Base-by-base conservation (phyloP, 2,113 vertebrate species). In the Petrocephalus zakoni region DNA sequence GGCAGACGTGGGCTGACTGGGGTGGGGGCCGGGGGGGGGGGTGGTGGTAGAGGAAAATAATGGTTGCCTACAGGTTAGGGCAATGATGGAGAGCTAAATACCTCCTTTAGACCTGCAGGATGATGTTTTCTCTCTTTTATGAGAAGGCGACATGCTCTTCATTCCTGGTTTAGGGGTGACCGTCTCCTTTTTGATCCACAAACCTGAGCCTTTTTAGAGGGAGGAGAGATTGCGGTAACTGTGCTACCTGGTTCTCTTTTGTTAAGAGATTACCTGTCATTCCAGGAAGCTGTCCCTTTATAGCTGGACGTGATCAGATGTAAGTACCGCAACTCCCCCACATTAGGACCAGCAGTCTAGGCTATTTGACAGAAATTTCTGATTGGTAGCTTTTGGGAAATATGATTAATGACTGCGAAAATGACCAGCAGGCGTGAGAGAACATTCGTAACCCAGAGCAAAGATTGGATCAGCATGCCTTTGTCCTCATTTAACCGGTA, bases 1-100 rank as follows among this genome's bases (percentile, higher is more conserved):
- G 96, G 95, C 96, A 97, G 95, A 94, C 96, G 96, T 94, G 61
- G 88, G 92, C 87, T 51, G 90, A 89, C 89, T 91, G 90, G 88
- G 88, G 29, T 72, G 29, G n/a, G n/a, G n/a, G n/a, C n/a, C n/a
- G 42, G 37, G 87, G 78, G 58, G 81, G 89, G 68, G 86, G 61
- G 92, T 13, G 13, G 90, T 46, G 47, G 42, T 42, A 42, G 42
- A 42, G 29, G 64, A 78, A 64, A 17, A 91, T 61, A 86, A 37
- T n/a, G 9, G 11, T 47, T 5, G n/a, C 61, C 55, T 84, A 42
- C 21, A 34, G 88, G 88, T 91, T 89, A 15, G 87, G 90, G 88
- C 34, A 9, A 25, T 29, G 91, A 21, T 42, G 22, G 37, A 61
- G 53, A 47, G 22, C 47, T 53, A 11, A 37, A 3, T 86, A 81